Evolutionary conservation across 2,113 vertebrate genomes (phyloP).

Genomic region (Pedionomus torquatus): DNA sequence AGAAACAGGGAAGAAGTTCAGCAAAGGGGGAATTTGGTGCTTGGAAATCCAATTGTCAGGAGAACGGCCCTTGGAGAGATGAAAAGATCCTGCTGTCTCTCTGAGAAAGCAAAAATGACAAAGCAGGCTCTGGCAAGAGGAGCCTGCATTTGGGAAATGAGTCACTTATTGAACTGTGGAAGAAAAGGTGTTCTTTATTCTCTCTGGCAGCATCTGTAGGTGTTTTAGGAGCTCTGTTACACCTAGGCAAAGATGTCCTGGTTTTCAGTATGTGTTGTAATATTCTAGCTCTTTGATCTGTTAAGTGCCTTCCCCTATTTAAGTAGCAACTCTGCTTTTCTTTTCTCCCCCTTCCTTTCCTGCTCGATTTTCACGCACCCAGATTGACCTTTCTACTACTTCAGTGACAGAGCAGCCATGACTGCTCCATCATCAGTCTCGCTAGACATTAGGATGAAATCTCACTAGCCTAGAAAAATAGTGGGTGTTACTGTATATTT

Average conservation of each 20-base stretch:
- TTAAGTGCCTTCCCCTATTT: neutral
- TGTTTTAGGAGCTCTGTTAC: constrained; percentile 24
- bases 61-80: neutral
- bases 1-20: neutral
- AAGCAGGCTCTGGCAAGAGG: rapidly evolving
- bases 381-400: neutral
- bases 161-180: neutral
- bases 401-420: neutral
- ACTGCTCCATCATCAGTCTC: neutral
- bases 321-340: neutral
- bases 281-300: neutral
- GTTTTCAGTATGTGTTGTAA: neutral
- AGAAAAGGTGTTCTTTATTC: neutral
- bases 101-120: neutral
- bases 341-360: neutral
- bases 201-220: neutral
- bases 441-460: neutral
- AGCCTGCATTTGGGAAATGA: neutral
- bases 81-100: neutral
- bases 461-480: neutral
- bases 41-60: neutral
- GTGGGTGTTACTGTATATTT: neutral
- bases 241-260: neutral
- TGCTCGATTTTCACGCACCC: neutral
- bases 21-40: neutral